phyloP scores from a whole-genome alignment of 2,888 invertebrate species.

The Drosophila neutralis region DNA sequence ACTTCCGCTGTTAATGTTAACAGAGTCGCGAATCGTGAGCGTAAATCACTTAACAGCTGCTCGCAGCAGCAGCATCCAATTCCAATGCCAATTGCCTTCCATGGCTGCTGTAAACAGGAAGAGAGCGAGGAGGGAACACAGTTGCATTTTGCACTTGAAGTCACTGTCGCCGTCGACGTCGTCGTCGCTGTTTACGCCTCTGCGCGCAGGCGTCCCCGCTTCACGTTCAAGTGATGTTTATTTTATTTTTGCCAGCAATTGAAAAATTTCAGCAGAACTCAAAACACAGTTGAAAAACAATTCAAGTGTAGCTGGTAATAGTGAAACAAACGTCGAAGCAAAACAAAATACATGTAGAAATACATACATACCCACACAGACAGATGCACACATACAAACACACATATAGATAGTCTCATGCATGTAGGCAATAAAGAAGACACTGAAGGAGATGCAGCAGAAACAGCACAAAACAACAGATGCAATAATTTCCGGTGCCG shows the following conservation, averaged over 20 bases:
- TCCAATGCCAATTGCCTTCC: not conserved
- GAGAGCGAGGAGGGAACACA: not conserved
- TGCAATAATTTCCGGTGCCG: slow-evolving; percentile 74
- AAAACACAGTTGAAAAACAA: slow-evolving; percentile 44
- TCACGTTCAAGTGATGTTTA: slow-evolving; percentile 27
- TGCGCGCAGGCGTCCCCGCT: slow-evolving; percentile 50
- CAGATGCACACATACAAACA: not conserved
- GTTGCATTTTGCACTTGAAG: slow-evolving; percentile 43
- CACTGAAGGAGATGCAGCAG: slow-evolving; percentile 23
- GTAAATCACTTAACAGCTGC: slow-evolving; percentile 15
- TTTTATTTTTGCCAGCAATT: slow-evolving; percentile 40
- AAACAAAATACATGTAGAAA: slow-evolving; percentile 23
- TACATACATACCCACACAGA: slow-evolving; percentile 4
- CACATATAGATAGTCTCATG: not conserved
- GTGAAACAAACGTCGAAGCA: slow-evolving; percentile 31
- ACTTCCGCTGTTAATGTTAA: slow-evolving; percentile 26
- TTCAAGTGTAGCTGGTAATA: slow-evolving; percentile 61
- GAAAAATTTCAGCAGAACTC: slow-evolving; percentile 47
- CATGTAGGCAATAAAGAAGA: slow-evolving; percentile 26
- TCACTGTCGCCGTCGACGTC: slow-evolving; percentile 11
- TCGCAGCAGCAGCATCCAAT: slow-evolving; percentile 14
- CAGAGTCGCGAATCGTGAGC: slow-evolving; percentile 14
- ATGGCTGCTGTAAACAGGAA: slow-evolving; percentile 2
- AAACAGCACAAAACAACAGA: slow-evolving; percentile 67
- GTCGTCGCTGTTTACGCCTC: slow-evolving; percentile 33